phyloP scores from a whole-genome alignment of 1,140 invertebrate genomes.

The Camponotus pennsylvanicus region DNA sequence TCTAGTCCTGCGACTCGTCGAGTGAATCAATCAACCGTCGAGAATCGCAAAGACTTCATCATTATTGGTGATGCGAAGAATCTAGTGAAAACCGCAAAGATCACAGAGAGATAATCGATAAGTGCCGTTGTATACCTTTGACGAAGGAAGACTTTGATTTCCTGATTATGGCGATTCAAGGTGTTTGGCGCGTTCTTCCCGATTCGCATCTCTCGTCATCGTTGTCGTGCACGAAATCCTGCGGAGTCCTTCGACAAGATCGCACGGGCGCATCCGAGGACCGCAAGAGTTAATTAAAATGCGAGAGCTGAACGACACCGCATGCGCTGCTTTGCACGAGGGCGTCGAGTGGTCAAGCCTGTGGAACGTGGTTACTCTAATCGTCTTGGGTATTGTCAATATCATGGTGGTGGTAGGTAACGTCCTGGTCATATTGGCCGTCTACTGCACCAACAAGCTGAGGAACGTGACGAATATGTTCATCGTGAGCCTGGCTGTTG shows the following conservation, averaged over 20 bases:
- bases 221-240: slow-evolving; percentile 39
- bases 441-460: slow-evolving; percentile 94
- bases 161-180: slow-evolving; percentile 6
- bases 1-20: not conserved
- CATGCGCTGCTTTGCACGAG: slow-evolving; percentile 91
- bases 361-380: slow-evolving; percentile 90
- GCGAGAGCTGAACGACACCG: slow-evolving; percentile 90
- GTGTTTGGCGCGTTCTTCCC: not conserved
- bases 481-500: slow-evolving; percentile 96
- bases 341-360: slow-evolving; percentile 93
- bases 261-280: slow-evolving; percentile 45
- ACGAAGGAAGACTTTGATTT: not conserved
- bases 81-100: not conserved
- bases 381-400: slow-evolving; percentile 93
- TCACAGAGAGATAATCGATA: not conserved
- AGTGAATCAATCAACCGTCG: not conserved
- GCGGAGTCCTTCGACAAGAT: slow-evolving; percentile 51
- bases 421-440: slow-evolving; percentile 96
- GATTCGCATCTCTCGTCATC: not conserved
- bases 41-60: not conserved
- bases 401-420: slow-evolving; percentile 96
- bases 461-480: slow-evolving; percentile 98
- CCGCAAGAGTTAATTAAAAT: slow-evolving; percentile 78
- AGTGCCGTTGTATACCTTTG: not conserved
- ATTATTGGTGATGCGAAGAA: not conserved